These are phyloP conservation scores for Andrena bicolor DNA, from an alignment of 2,888 invertebrate genomes.

Conservation along the genomic window DNA sequence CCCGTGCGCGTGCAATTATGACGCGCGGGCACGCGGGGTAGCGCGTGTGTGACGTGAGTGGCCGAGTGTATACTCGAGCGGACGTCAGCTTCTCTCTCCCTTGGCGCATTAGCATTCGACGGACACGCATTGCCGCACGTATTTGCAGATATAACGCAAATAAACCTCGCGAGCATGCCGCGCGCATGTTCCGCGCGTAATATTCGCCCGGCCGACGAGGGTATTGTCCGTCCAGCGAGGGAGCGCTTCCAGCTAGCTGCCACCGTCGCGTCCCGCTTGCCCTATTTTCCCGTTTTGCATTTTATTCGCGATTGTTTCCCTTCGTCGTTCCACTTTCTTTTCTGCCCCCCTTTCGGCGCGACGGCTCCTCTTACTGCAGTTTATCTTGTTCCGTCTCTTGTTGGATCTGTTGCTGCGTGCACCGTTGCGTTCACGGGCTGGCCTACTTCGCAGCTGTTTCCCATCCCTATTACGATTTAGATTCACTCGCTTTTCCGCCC, in stretches of 20 bases:
- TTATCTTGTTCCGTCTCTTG: slow-evolving; percentile 3
- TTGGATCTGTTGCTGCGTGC: not conserved
- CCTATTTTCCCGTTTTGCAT: slow-evolving; percentile 39
- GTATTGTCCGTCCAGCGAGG: slow-evolving; percentile 49
- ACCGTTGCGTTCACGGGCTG: slow-evolving; percentile 1
- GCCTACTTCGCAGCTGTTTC: slow-evolving; percentile 1
- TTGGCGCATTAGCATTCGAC: slow-evolving; percentile 75
- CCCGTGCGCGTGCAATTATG: slow-evolving; percentile 67
- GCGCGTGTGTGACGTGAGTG: not conserved
- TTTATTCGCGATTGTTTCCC: slow-evolving; percentile 42
- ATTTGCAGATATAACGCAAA: slow-evolving; percentile 80
- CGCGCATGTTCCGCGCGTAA: slow-evolving; percentile 69
- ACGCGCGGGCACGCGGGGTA: slow-evolving; percentile 37
- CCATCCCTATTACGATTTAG: not conserved
- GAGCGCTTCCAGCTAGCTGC: slow-evolving; percentile 36
- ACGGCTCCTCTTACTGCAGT: slow-evolving; percentile 3
- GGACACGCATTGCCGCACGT: slow-evolving; percentile 75
- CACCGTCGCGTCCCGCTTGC: not conserved
- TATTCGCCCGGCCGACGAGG: slow-evolving; percentile 57
- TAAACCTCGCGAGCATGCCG: slow-evolving; percentile 68
- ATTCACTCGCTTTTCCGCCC: not conserved
- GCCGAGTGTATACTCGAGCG: slow-evolving; percentile 3
- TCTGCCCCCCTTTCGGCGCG: not conserved
- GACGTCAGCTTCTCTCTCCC: slow-evolving; percentile 29
- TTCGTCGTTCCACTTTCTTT: not conserved